Evolutionary conservation across 2,113 vertebrate species (phyloP), one percentile per base, ranked within the genome.

Genomic region (Jacana jacana): DNA sequence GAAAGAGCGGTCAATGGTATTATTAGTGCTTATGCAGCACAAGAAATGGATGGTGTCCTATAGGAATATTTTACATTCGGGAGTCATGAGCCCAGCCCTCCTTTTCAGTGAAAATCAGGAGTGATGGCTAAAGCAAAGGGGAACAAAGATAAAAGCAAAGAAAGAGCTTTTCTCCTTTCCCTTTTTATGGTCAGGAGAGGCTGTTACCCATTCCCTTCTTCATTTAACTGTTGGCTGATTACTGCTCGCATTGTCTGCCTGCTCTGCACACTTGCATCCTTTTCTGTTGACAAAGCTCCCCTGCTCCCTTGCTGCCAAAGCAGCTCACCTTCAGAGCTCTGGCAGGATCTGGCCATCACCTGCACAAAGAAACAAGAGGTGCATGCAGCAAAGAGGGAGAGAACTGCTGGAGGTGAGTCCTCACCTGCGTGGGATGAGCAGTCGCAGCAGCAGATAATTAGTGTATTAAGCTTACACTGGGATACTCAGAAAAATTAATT

Each of bases 41-140:
- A 39, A 78, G 68, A 37, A 95, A 95, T 91, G 81, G 87, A 88
- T 78, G 88, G n/a, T 54, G 71, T 93, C 85, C 85, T 95, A 1
- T 4, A 88, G 85, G 90, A 88, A 94, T 86, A 75, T 13, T 90
- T 90, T 6, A 52, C 51, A 51, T 88, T 51, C 82, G 78, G 68
- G 33, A 86, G 30, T n/a, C 78, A 39, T 2, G 33, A 86, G 64
- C 35, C 33, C 20, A 39, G 46, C 5, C 19, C 35, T 40, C 37
- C 40, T 89, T 44, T 77, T 58, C 55, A 35, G 68, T 49, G 63
- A 55, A 70, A 86, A 73, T 69, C 73, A 80, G 40, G 31, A 86
- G 6, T 13, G 19, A 17, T 64, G 25, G 70, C 54, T 86, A 86
- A 92, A 72, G 68, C 7, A 65, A 77, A 69, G 16, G 23, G 42